These are phyloP conservation scores for Octopus bimaculoides DNA, from an alignment of 1,140 invertebrate genomes.

Conservation along the genomic window DNA sequence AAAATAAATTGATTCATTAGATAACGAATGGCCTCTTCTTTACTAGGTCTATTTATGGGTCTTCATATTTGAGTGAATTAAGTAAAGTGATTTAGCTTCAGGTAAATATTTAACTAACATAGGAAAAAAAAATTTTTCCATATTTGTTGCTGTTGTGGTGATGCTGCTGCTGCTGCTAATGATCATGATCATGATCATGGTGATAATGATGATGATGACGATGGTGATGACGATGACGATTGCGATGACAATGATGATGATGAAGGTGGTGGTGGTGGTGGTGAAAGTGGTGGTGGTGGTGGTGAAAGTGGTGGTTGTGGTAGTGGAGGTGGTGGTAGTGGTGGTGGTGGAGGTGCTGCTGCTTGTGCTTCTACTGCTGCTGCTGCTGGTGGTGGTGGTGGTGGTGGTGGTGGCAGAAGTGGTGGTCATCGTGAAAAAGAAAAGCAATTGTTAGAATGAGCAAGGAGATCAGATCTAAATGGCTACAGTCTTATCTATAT, in stretches of 20 bases:
- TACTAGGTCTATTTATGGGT: no score
- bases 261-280: slow-evolving; percentile 30
- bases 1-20: no score
- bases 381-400: slow-evolving; percentile 9
- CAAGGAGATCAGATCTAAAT: no score
- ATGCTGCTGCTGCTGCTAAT: no score
- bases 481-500: no score
- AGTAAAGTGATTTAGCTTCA: background rate
- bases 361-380: no score
- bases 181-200: background rate
- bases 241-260: slow-evolving; percentile 26
- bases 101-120: background rate
- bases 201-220: background rate
- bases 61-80: no score
- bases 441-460: no score
- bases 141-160: background rate
- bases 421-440: no score
- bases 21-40: no score
- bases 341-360: slow-evolving; percentile 23
- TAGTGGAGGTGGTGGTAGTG: slow-evolving; percentile 6
- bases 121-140: background rate
- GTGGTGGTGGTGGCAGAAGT: slow-evolving; percentile 15
- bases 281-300: slow-evolving; percentile 1
- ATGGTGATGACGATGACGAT: background rate
- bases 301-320: no score